Evolutionary conservation across 1,140 invertebrate genomes (phyloP).

Genomic region (Drosophila kurseongensis): DNA sequence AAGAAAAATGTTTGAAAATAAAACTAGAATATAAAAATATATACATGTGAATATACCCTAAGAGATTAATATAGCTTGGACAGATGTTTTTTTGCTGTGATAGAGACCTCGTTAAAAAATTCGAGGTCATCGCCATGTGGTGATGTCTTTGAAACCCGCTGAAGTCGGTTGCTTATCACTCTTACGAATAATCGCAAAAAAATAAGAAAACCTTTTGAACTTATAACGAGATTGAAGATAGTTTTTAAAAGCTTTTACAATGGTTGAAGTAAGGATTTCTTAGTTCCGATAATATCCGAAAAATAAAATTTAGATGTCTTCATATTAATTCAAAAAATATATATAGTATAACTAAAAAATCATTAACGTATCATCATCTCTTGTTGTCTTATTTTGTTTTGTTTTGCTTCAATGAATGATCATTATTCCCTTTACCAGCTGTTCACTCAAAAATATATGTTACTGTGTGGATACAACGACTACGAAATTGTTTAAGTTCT

Average conservation of each 20-base stretch:
- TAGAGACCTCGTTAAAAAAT: background rate
- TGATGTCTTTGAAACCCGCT: background rate
- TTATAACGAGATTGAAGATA: too few relatives aligned
- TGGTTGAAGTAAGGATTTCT: too few relatives aligned
- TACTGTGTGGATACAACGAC: background rate
- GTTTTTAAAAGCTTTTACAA: too few relatives aligned
- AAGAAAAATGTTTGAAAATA: too few relatives aligned
- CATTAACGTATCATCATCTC: background rate
- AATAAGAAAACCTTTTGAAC: background rate
- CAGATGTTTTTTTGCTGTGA: background rate
- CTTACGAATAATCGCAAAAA: background rate
- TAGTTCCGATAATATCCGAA: too few relatives aligned
- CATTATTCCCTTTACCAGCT: constrained; percentile 15
- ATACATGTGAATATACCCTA: too few relatives aligned
- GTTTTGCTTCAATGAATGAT: background rate
- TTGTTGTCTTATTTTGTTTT: constrained; percentile 9
- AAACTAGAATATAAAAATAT: too few relatives aligned
- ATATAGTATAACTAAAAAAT: too few relatives aligned
- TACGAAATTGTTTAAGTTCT: constrained; percentile 18
- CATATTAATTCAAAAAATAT: too few relatives aligned
- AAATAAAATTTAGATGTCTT: too few relatives aligned
- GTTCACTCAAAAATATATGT: constrained; percentile 5
- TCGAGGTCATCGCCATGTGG: background rate
- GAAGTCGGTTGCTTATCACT: constrained; percentile 2
- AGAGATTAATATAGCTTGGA: background rate